Evolutionary conservation across 2,113 vertebrate species (phyloP).

Genomic region (Microcebus murinus): DNA sequence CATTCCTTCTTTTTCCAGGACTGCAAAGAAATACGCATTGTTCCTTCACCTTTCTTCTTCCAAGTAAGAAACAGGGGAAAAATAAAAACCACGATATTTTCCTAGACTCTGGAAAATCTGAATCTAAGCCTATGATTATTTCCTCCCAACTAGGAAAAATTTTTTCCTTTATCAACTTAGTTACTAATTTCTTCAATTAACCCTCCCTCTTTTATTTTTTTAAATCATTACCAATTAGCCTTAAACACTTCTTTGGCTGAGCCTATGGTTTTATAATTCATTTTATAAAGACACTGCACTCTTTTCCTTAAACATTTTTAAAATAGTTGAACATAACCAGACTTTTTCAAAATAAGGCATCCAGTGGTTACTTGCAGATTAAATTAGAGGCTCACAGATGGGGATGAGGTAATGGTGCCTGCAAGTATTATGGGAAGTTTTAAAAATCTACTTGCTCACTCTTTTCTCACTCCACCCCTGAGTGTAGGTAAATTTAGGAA

Average conservation of each 20-base stretch:
- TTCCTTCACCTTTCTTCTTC: slow-evolving; percentile 10
- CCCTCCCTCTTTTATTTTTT: neutral
- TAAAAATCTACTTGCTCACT: neutral
- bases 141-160: neutral
- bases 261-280: neutral
- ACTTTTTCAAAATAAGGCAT: neutral
- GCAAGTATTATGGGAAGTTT: neutral
- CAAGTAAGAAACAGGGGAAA: neutral
- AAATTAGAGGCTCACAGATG: neutral
- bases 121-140: slow-evolving; percentile 20
- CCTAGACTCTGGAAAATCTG: neutral
- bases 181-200: slow-evolving; percentile 44
- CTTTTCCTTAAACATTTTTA: neutral
- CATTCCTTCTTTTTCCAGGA: neutral
- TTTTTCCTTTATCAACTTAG: neutral
- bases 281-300: neutral
- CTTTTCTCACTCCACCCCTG: neutral
- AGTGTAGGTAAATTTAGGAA: neutral
- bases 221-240: neutral
- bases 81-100: neutral
- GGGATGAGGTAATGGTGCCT: neutral
- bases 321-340: neutral
- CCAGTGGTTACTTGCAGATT: neutral
- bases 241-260: neutral
- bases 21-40: no score